Conservation (phyloP, 2,888 invertebrate species). For the Cistogaster globosa region DNA sequence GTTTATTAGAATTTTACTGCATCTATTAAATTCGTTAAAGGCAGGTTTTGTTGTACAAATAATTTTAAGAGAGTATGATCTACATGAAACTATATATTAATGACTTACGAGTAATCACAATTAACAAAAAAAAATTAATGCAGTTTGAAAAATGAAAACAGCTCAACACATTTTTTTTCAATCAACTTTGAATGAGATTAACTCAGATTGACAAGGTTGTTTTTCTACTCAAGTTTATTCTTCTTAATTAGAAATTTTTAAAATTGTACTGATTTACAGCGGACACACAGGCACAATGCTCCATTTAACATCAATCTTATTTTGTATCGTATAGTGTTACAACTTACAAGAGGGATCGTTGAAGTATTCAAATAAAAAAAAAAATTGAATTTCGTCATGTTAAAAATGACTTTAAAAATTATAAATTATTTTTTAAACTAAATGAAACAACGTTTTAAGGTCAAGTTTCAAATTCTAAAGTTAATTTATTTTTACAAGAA, state of each 20-base stretch:
- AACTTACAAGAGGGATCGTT: conserved; percentile 28
- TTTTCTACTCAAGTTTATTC: conserved; percentile 11
- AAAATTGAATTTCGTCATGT: conserved; percentile 30
- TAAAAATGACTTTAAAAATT: conserved; percentile 4
- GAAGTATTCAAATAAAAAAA: conserved; percentile 24
- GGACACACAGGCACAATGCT: conserved; percentile 29
- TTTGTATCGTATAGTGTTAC: background rate
- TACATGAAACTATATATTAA: background rate
- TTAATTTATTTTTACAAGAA: conserved; percentile 20
- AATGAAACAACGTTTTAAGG: conserved; percentile 44
- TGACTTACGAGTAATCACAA: conserved; percentile 54
- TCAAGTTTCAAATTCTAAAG: conserved; percentile 45
- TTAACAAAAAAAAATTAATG: background rate
- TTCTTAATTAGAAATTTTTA: conserved; percentile 9
- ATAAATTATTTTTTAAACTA: background rate
- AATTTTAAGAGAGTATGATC: background rate
- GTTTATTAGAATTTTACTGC: no score
- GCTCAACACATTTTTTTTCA: conserved; percentile 17
- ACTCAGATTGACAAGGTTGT: conserved; percentile 67
- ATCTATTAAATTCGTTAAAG: no score
- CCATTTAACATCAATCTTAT: conserved; percentile 13
- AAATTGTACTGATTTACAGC: conserved; percentile 20
- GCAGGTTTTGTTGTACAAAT: background rate
- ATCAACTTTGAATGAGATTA: conserved; percentile 55
- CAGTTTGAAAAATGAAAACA: background rate